phyloP scores from a whole-genome alignment of 2,797 vertebrate genomes.

The Scolopax rusticola region DNA sequence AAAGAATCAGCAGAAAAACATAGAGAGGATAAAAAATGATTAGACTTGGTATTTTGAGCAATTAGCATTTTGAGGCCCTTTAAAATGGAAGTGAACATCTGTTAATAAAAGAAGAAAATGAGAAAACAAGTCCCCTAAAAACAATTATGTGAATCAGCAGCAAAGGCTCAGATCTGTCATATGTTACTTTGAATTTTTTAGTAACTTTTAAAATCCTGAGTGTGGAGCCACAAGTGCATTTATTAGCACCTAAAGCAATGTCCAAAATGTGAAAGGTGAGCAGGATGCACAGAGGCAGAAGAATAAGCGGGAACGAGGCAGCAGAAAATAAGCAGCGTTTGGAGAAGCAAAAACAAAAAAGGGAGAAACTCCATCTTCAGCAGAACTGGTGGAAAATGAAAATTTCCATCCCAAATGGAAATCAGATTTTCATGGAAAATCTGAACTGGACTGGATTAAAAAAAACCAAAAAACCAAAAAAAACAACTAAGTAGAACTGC shows the following conservation, averaged over 20 bases:
- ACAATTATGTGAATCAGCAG: background rate
- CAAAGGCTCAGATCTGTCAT: background rate
- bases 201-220: background rate
- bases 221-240: background rate
- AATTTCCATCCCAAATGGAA: background rate
- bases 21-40: background rate
- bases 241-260: conserved; percentile 30
- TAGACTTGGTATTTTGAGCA: conserved; percentile 13
- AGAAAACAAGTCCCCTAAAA: conserved; percentile 15
- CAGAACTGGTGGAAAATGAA: background rate
- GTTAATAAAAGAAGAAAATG: conserved; percentile 44
- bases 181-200: background rate
- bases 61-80: conserved; percentile 34
- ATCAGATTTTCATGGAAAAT: background rate
- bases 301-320: background rate
- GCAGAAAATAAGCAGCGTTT: background rate
- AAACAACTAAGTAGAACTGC: background rate
- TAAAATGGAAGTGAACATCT: conserved; percentile 4
- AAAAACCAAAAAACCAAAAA: background rate
- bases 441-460: background rate
- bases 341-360: background rate
- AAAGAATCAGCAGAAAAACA: conserved; percentile 5
- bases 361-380: background rate
- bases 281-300: background rate
- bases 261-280: conserved; percentile 3